phyloP scores from a whole-genome alignment of 2,888 invertebrate species.

The Tromatobia lineatoria region DNA sequence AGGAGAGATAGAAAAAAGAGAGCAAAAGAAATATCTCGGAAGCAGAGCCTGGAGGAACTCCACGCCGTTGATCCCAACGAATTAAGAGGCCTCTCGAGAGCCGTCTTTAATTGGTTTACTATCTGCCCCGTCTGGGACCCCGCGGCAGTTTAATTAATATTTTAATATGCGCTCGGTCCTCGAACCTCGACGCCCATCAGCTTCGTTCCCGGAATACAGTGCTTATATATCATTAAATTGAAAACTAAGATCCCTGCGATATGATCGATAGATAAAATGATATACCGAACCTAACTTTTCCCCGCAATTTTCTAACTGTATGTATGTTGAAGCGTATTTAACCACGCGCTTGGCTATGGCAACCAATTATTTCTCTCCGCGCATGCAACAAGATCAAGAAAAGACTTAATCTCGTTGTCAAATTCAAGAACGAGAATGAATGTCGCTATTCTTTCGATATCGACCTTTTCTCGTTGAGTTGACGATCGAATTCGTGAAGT shows the following conservation, averaged over 20 bases:
- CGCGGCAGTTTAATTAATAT: constrained; percentile 58
- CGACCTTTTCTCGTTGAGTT: too few relatives aligned
- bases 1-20: background rate
- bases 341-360: too few relatives aligned
- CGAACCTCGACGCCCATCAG: constrained; percentile 5
- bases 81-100: constrained; percentile 58
- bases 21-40: constrained; percentile 28
- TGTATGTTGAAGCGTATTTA: too few relatives aligned
- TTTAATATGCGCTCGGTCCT: constrained; percentile 42
- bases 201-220: constrained; percentile 2
- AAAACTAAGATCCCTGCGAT: constrained; percentile 1
- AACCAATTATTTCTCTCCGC: too few relatives aligned
- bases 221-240: background rate
- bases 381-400: too few relatives aligned
- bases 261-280: constrained; percentile 14
- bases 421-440: too few relatives aligned
- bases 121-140: constrained; percentile 49
- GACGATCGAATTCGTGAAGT: too few relatives aligned
- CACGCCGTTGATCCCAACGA: constrained; percentile 51
- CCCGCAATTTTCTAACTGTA: background rate
- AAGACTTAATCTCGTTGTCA: too few relatives aligned
- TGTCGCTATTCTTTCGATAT: too few relatives aligned
- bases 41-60: constrained; percentile 35
- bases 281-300: background rate
- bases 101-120: constrained; percentile 64